Percentiles rank a stretch among this genome's conserved stretches.
Conservation (phyloP, 2,113 vertebrate genomes). For the Microtus richardsoni region DNA sequence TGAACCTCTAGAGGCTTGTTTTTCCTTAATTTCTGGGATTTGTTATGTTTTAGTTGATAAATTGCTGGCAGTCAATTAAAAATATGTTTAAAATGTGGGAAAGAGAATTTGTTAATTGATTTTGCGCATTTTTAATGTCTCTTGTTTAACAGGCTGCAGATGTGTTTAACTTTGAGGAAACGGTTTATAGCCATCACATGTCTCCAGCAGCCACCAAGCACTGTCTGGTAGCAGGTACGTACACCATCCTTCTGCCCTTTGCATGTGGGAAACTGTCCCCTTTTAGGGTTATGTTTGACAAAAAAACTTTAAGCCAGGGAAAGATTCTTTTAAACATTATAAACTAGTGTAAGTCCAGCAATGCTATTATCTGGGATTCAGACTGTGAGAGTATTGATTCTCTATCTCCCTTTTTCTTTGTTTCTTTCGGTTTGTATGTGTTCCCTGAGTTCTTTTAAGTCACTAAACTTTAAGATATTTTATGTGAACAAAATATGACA, state of each 20-base stretch:
- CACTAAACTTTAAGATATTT: slow-evolving; percentile 35
- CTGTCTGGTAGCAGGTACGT: slow-evolving; percentile 96
- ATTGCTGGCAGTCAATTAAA: slow-evolving; percentile 33
- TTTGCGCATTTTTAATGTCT: slow-evolving; percentile 62
- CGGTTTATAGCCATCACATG: slow-evolving; percentile 97
- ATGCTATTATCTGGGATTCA: not conserved
- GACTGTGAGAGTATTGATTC: not conserved
- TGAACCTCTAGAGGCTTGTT: not conserved
- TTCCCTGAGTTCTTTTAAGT: slow-evolving; percentile 2
- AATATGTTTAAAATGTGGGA: slow-evolving; percentile 52
- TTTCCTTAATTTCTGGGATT: slow-evolving; percentile 34
- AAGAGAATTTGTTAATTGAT: slow-evolving; percentile 29
- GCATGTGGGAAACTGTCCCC: not conserved
- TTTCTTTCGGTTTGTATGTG: not conserved
- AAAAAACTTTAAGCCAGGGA: slow-evolving; percentile 23
- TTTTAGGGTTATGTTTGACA: slow-evolving; percentile 28
- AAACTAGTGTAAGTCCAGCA: not conserved
- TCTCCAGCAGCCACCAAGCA: slow-evolving; percentile 95
- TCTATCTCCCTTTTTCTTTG: too few species aligned
- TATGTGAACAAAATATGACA: slow-evolving; percentile 24
- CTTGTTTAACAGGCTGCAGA: slow-evolving; percentile 91
- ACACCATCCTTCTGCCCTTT: slow-evolving; percentile 21
- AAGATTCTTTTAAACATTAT: not conserved
- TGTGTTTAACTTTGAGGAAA: slow-evolving; percentile 94
- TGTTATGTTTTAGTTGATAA: slow-evolving; percentile 38